phyloP scores from a whole-genome alignment of 1,140 invertebrate genomes.

The Drosophila bocki region DNA sequence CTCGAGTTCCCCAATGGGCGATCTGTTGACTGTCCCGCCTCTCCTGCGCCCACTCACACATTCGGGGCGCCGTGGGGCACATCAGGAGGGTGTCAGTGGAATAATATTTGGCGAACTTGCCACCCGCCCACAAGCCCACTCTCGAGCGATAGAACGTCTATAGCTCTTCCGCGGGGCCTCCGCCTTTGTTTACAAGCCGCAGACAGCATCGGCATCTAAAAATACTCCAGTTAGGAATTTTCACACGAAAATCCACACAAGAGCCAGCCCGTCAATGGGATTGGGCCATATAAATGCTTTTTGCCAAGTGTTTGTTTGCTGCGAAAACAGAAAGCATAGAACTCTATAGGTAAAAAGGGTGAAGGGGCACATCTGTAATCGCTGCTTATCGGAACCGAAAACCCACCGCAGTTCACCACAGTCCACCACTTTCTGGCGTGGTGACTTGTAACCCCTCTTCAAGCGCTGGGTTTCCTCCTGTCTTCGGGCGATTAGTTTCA shows the following conservation, averaged over 20 bases:
- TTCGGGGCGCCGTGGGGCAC: not conserved
- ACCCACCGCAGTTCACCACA: constrained; percentile 21
- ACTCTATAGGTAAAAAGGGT: not conserved
- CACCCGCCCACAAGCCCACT: constrained; percentile 23
- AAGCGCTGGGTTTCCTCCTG: constrained; percentile 16
- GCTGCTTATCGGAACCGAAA: constrained; percentile 22
- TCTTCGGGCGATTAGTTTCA: constrained; percentile 22
- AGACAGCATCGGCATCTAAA: constrained; percentile 35
- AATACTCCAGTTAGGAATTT: constrained; percentile 44
- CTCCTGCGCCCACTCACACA: not conserved
- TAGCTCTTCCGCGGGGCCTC: constrained; percentile 7
- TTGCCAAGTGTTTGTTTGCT: constrained; percentile 39
- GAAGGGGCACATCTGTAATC: constrained; percentile 7
- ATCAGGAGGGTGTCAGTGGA: constrained; percentile 21
- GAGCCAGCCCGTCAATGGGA: constrained; percentile 31
- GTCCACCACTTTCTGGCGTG: constrained; percentile 3
- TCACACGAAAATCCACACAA: constrained; percentile 28
- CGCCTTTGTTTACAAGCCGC: constrained; percentile 47
- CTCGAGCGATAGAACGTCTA: constrained; percentile 27
- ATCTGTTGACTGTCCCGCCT: constrained; percentile 35
- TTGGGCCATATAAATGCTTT: constrained; percentile 22
- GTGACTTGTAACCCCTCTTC: constrained; percentile 21
- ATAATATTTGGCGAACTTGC: constrained; percentile 53
- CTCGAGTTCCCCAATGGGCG: constrained; percentile 21
- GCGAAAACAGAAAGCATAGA: constrained; percentile 15